Evolutionary conservation across 1,140 invertebrate genomes (phyloP).

Genomic region (Cydia fagiglandana): DNA sequence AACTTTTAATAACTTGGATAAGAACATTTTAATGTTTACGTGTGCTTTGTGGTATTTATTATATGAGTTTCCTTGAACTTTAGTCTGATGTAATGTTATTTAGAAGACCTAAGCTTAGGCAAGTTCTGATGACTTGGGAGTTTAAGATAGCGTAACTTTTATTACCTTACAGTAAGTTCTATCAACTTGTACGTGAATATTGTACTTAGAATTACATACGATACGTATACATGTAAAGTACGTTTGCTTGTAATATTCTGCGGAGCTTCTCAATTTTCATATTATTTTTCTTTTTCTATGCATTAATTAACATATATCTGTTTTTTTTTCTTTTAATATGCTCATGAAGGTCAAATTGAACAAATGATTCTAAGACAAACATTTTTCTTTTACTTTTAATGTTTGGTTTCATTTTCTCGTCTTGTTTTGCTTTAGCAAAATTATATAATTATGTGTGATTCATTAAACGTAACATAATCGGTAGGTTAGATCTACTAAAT

Average conservation of each 20-base stretch:
- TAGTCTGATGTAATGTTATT: not conserved
- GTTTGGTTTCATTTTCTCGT: no score
- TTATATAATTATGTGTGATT: no score
- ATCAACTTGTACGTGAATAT: not conserved
- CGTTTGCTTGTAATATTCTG: not conserved
- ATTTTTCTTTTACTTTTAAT: no score
- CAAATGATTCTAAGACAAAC: no score
- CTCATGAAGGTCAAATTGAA: no score
- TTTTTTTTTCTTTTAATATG: no score
- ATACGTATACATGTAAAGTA: not conserved
- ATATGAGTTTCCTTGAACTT: constrained; percentile 1
- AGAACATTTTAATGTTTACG: not conserved
- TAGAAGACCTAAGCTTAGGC: not conserved
- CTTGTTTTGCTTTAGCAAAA: no score
- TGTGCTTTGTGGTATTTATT: constrained; percentile 1
- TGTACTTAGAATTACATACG: not conserved
- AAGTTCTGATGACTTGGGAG: not conserved
- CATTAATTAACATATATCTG: no score
- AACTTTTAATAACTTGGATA: constrained; percentile 29
- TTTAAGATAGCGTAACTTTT: not conserved
- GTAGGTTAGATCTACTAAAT: no score
- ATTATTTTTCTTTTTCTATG: no score
- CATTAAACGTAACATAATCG: no score
- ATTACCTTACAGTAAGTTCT: not conserved
- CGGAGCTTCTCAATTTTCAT: no score